phyloP scores from a whole-genome alignment of 2,888 invertebrate genomes.

The Altica lythri region DNA sequence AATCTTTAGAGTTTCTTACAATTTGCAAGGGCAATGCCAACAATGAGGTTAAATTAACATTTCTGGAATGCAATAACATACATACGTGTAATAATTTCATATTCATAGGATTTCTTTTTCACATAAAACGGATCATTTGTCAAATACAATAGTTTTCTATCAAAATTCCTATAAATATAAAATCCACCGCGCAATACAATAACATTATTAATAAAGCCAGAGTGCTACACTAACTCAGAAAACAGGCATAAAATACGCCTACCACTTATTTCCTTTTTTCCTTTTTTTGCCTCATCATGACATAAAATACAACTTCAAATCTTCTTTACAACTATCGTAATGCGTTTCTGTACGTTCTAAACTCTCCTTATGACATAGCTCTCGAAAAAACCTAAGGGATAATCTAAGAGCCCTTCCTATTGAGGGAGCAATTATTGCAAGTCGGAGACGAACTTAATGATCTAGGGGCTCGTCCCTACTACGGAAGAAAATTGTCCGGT shows the following conservation, averaged over 20 bases:
- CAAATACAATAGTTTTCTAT: background rate
- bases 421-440: constrained; percentile 23
- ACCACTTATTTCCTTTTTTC: constrained; percentile 15
- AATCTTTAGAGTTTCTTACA: no score
- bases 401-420: constrained; percentile 11
- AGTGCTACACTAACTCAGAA: constrained; percentile 10
- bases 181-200: background rate
- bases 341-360: constrained; percentile 11
- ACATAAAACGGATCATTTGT: background rate
- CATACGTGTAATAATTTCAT: no score
- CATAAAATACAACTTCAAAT: constrained; percentile 19
- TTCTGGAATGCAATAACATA: no score
- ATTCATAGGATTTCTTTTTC: no score
- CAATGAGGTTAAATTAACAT: no score
- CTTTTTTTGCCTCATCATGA: constrained; percentile 12
- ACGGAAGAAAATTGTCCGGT: constrained; percentile 23
- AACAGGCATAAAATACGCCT: constrained; percentile 6
- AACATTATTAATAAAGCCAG: background rate
- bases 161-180: no score
- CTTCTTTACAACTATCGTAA: constrained; percentile 12
- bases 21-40: no score
- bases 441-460: constrained; percentile 16
- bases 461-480: constrained; percentile 15
- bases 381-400: background rate
- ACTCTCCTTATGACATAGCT: constrained; percentile 2